phyloP scores from a whole-genome alignment of 2,888 invertebrate species.

The Orthosia gracilis region DNA sequence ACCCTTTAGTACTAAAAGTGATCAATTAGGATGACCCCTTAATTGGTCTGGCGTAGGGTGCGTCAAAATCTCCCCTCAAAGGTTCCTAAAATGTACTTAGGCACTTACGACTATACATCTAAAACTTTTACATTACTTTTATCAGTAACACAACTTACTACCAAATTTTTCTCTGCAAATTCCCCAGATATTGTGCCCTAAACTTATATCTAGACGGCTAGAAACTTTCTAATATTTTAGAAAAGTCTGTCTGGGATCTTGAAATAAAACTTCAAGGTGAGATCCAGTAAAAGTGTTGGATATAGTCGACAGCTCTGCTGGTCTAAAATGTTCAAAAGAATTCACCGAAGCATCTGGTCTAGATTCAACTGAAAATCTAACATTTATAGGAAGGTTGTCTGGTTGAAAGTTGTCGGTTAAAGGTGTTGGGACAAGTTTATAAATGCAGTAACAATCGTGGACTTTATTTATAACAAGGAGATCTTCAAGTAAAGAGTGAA shows the following conservation, averaged over 20 bases:
- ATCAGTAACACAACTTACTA: background rate
- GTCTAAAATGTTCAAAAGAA: constrained; percentile 25
- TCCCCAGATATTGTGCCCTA: background rate
- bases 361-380: constrained; percentile 19
- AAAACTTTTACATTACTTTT: constrained; percentile 19
- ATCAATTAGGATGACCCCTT: constrained; percentile 36
- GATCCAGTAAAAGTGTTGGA: constrained; percentile 43
- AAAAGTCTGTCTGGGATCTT: constrained; percentile 32
- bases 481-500: too few relatives aligned
- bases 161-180: background rate
- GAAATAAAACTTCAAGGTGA: constrained; percentile 46
- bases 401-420: background rate
- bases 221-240: constrained; percentile 35
- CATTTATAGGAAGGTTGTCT: background rate
- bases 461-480: background rate
- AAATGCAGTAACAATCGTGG: background rate
- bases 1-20: constrained; percentile 21
- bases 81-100: constrained; percentile 20
- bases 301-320: constrained; percentile 23
- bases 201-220: background rate
- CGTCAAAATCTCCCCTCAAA: background rate
- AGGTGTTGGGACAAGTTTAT: background rate
- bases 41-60: constrained; percentile 45
- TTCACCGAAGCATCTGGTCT: constrained; percentile 7
- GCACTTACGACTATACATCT: background rate